A percentile compares a stretch with the other conserved stretches of the same genome.
These are phyloP conservation scores for Callionymus lyra DNA, from an alignment of 2,113 vertebrate genomes.

Conservation along the genomic window DNA sequence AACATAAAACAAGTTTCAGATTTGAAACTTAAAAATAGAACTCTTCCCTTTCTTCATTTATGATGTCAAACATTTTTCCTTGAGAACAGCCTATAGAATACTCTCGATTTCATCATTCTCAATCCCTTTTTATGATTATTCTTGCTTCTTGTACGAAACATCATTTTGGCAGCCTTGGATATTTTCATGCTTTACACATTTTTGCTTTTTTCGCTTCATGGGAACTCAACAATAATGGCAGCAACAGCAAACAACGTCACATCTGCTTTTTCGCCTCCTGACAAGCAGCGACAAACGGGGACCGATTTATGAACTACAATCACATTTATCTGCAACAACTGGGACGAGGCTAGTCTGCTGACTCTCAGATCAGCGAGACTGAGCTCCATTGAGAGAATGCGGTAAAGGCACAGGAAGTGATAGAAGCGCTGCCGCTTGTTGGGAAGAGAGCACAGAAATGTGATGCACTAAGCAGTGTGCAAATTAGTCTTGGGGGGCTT, in stretches of 20 bases:
- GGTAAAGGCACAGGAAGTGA: conserved; percentile 18
- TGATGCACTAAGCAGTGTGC: conserved; percentile 41
- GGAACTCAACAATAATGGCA: background rate
- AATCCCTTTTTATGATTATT: conserved; percentile 4
- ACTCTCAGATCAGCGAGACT: conserved; percentile 13
- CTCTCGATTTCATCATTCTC: too few species aligned
- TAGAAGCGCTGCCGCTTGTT: background rate
- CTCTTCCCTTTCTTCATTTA: too few species aligned
- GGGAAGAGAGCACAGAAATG: conserved; percentile 15
- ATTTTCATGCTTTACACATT: conserved; percentile 16
- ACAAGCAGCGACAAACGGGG: conserved; percentile 23
- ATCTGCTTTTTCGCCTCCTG: conserved; percentile 17
- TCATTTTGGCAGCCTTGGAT: conserved; percentile 6
- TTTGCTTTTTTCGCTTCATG: background rate
- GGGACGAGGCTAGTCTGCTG: conserved; percentile 11
- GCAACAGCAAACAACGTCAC: conserved; percentile 11
- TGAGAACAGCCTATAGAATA: too few species aligned
- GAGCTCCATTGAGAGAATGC: conserved; percentile 5
- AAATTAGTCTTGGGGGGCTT: conserved; percentile 42
- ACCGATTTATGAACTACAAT: conserved; percentile 25
- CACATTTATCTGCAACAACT: conserved; percentile 30
- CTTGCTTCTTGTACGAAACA: too few species aligned
- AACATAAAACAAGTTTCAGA: too few species aligned
- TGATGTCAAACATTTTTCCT: too few species aligned
- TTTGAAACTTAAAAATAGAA: too few species aligned